Percentiles rank a stretch among this genome's conserved stretches.
phyloP scores from a whole-genome alignment of 2,888 invertebrate species.

The Watsonalla cultraria region DNA sequence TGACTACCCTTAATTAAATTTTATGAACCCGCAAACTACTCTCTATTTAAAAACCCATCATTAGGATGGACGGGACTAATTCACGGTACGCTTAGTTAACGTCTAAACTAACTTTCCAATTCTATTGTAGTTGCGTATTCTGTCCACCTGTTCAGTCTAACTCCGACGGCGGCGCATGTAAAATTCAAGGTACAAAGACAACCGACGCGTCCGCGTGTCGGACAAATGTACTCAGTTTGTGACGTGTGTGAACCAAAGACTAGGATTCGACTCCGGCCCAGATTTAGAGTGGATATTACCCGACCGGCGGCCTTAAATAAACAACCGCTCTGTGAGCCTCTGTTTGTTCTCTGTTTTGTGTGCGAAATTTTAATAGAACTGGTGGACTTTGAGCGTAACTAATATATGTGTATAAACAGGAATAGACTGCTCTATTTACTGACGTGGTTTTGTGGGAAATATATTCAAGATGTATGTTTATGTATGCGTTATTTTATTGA shows the following conservation, averaged over 20 bases:
- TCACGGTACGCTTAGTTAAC: constrained; percentile 30
- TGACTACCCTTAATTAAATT: constrained; percentile 76
- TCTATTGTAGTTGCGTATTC: constrained; percentile 53
- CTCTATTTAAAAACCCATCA: constrained; percentile 34
- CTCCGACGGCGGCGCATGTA: constrained; percentile 55
- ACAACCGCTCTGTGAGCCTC: constrained; percentile 29
- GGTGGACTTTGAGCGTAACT: constrained; percentile 20
- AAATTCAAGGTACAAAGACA: constrained; percentile 64
- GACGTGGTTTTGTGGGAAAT: background rate
- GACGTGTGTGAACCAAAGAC: constrained; percentile 46
- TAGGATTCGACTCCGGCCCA: constrained; percentile 31
- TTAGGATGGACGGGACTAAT: constrained; percentile 37
- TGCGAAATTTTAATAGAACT: constrained; percentile 34
- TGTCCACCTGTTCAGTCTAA: constrained; percentile 54
- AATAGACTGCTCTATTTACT: background rate
- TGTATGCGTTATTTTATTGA: too few relatives aligned
- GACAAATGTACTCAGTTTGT: constrained; percentile 36
- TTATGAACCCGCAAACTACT: constrained; percentile 43
- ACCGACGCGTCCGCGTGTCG: constrained; percentile 46
- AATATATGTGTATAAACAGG: constrained; percentile 10
- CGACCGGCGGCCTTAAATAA: constrained; percentile 39
- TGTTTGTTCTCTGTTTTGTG: constrained; percentile 36
- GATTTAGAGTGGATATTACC: constrained; percentile 47
- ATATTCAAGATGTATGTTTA: background rate
- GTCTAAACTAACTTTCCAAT: constrained; percentile 46